Percentiles rank a stretch among this genome's conserved stretches.
Evolutionary conservation across 1,140 invertebrate species (phyloP).

Genomic region (Atta texana): DNA sequence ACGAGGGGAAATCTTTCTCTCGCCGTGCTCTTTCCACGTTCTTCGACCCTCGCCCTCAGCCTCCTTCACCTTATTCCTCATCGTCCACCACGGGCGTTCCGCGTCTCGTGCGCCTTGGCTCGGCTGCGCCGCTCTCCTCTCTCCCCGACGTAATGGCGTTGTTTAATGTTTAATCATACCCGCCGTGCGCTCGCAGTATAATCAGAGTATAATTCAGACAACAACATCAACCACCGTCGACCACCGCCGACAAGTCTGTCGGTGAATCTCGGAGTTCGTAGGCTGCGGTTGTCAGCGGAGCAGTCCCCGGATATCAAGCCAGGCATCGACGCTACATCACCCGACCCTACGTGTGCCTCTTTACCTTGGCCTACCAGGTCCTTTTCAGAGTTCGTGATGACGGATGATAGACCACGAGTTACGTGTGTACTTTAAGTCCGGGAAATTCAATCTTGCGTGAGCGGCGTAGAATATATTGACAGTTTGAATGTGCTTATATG

Average conservation of each 20-base stretch:
- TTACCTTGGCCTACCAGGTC: constrained; percentile 72
- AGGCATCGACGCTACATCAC: constrained; percentile 49
- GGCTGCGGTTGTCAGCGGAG: constrained; percentile 75
- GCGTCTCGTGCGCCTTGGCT: constrained; percentile 45
- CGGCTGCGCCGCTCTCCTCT: constrained; percentile 37
- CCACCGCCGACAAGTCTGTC: constrained; percentile 58
- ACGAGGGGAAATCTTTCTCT: constrained; percentile 38
- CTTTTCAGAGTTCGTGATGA: constrained; percentile 20
- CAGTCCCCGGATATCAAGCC: not conserved
- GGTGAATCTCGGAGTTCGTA: constrained; percentile 67
- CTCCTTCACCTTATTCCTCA: constrained; percentile 25
- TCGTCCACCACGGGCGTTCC: constrained; percentile 32
- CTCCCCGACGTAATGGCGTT: constrained; percentile 83
- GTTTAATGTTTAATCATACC: constrained; percentile 86
- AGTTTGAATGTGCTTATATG: not conserved
- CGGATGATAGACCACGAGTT: constrained; percentile 40
- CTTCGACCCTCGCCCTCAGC: constrained; percentile 25
- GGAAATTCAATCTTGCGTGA: constrained; percentile 27
- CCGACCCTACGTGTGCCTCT: constrained; percentile 82
- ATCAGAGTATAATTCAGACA: constrained; percentile 86
- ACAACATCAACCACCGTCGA: constrained; percentile 81
- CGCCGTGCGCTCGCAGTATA: constrained; percentile 82
- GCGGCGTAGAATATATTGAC: not conserved
- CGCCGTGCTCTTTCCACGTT: constrained; percentile 28
- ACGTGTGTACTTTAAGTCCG: constrained; percentile 30